These are phyloP conservation scores for Rotaria magnacalcarata DNA, from an alignment of 2,888 invertebrate genomes.

Conservation along the genomic window DNA sequence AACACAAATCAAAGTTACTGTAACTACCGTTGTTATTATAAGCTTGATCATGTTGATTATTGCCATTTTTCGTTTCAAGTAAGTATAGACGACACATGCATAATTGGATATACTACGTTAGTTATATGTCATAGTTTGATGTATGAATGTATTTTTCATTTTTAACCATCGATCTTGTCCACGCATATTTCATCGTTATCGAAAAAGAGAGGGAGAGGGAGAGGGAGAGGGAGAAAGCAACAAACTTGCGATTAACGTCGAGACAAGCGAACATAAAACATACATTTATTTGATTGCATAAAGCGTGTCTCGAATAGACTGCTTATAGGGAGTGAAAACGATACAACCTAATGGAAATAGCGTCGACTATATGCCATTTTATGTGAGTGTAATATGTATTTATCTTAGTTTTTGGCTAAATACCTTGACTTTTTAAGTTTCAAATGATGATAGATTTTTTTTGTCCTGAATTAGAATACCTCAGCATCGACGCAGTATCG, in stretches of 20 bases:
- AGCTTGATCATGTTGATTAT: not conserved
- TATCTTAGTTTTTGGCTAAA: no score
- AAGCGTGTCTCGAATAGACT: not conserved
- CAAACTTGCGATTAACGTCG: not conserved
- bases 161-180: not conserved
- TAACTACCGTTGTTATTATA: not conserved
- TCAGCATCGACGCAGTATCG: no score
- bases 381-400: not conserved
- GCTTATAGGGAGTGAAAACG: not conserved
- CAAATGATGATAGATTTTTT: no score
- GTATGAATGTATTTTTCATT: no score
- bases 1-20: not conserved
- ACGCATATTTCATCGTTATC: not conserved
- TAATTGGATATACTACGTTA: no score
- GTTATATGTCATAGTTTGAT: no score
- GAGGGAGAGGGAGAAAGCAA: no score
- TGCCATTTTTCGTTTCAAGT: constrained; percentile 2
- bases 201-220: not conserved
- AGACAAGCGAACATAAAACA: not conserved
- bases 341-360: not conserved
- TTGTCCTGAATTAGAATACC: no score
- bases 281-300: not conserved
- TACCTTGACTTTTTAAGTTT: no score
- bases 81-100: not conserved
- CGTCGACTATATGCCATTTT: not conserved